phyloP scores from a whole-genome alignment of 2,888 invertebrate species.

The Podabrus alpinus region DNA sequence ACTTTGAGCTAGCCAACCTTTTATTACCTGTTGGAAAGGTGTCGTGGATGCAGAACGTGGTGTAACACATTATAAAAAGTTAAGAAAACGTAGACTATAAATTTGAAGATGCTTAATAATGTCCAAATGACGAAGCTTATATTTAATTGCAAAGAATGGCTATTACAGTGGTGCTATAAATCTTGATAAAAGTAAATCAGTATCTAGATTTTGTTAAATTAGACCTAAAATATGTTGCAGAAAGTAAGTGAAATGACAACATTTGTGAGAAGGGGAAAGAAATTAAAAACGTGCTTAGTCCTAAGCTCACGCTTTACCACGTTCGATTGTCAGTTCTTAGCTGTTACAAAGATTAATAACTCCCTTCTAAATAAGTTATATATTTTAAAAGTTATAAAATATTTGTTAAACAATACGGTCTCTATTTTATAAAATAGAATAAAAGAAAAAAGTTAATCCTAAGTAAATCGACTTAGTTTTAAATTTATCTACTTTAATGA shows the following conservation, averaged over 20 bases:
- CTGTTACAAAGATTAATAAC: slow-evolving; percentile 29
- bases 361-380: slow-evolving; percentile 26
- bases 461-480: neutral
- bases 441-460: neutral
- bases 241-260: slow-evolving; percentile 54
- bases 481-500: slow-evolving; percentile 24
- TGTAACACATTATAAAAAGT: neutral
- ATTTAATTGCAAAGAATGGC: slow-evolving; percentile 17
- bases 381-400: slow-evolving; percentile 1
- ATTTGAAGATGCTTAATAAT: neutral
- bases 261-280: slow-evolving; percentile 47
- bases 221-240: slow-evolving; percentile 53
- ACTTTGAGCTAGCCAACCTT: too few species aligned
- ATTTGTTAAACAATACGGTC: neutral
- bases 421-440: neutral
- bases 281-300: slow-evolving; percentile 55
- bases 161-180: slow-evolving; percentile 45
- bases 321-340: slow-evolving; percentile 25
- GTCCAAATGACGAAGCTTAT: slow-evolving; percentile 8
- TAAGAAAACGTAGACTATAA: neutral
- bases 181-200: slow-evolving; percentile 56
- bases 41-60: too few species aligned
- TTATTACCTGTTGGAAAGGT: too few species aligned
- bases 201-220: slow-evolving; percentile 52
- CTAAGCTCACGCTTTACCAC: slow-evolving; percentile 38